Percentiles rank a stretch among this genome's conserved stretches.
Conservation (phyloP, 2,113 vertebrate species). For the Brachirus orientalis region DNA sequence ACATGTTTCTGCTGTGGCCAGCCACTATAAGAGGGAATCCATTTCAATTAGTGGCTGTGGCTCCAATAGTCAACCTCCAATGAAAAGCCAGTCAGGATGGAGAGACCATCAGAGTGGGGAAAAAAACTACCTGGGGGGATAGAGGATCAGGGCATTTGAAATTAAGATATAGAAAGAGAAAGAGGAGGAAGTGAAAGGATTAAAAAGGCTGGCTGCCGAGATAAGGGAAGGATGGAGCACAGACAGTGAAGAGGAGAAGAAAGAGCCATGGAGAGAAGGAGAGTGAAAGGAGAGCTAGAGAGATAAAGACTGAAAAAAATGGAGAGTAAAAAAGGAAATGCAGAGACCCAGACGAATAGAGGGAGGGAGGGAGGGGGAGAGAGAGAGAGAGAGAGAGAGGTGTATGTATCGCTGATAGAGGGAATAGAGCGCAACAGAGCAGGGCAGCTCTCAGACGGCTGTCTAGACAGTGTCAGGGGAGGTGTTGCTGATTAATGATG, state of each 20-base stretch:
- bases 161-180: constrained; percentile 30
- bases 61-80: constrained; percentile 58
- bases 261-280: constrained; percentile 8
- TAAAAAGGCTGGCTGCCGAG: constrained; percentile 45
- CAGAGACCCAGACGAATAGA: constrained; percentile 37
- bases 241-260: constrained; percentile 18
- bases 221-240: constrained; percentile 24
- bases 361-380: constrained; percentile 1
- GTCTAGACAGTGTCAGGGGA: constrained; percentile 81
- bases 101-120: constrained; percentile 36
- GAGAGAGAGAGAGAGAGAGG: constrained; percentile 32
- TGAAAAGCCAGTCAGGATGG: constrained; percentile 53
- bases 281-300: constrained; percentile 10
- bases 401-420: constrained; percentile 56
- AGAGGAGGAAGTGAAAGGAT: constrained; percentile 37
- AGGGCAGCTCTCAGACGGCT: constrained; percentile 77
- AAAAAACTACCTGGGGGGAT: neutral
- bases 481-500: constrained; percentile 80
- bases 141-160: constrained; percentile 39
- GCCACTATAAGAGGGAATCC: constrained; percentile 57
- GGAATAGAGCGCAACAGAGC: constrained; percentile 68
- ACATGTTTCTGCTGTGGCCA: constrained; percentile 40
- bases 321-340: neutral
- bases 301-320: constrained; percentile 18
- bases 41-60: constrained; percentile 65